phyloP scores from a whole-genome alignment of 2,888 invertebrate genomes.

The Drosophila algonquin region DNA sequence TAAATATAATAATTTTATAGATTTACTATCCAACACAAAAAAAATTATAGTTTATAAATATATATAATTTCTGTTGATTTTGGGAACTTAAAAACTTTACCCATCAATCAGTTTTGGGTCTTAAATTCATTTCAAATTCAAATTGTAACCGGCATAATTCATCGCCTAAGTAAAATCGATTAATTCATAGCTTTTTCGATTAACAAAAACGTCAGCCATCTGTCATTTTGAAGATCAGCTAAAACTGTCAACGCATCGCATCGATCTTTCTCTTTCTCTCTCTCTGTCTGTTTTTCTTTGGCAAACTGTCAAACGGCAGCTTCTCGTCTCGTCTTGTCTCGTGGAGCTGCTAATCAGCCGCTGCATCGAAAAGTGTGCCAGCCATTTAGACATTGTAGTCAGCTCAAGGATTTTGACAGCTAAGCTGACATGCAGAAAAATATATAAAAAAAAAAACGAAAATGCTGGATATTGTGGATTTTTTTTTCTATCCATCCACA shows the following conservation, averaged over 20 bases:
- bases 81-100: neutral
- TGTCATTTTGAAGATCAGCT: constrained; percentile 34
- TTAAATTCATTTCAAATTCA: constrained; percentile 6
- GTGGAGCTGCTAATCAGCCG: constrained; percentile 57
- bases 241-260: constrained; percentile 36
- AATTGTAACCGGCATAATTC: constrained; percentile 1
- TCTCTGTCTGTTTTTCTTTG: constrained; percentile 5
- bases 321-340: constrained; percentile 1
- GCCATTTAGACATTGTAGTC: constrained; percentile 53
- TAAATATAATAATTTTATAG: neutral
- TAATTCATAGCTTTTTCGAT: constrained; percentile 19
- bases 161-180: constrained; percentile 13
- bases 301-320: constrained; percentile 62
- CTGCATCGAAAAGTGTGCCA: constrained; percentile 48
- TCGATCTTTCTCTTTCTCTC: constrained; percentile 38
- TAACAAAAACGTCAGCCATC: neutral
- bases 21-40: too few species aligned
- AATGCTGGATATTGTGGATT: constrained; percentile 3
- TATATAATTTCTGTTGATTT: too few species aligned
- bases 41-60: too few species aligned
- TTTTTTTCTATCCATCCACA: too few species aligned
- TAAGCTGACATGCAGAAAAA: constrained; percentile 52
- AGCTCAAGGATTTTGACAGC: constrained; percentile 56
- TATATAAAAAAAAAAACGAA: neutral
- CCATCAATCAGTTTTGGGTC: constrained; percentile 11